These are phyloP conservation scores for Heliocidaris tuberculata DNA, from an alignment of 35 echinoderm and acorn worm genomes.

Conservation along the genomic window DNA sequence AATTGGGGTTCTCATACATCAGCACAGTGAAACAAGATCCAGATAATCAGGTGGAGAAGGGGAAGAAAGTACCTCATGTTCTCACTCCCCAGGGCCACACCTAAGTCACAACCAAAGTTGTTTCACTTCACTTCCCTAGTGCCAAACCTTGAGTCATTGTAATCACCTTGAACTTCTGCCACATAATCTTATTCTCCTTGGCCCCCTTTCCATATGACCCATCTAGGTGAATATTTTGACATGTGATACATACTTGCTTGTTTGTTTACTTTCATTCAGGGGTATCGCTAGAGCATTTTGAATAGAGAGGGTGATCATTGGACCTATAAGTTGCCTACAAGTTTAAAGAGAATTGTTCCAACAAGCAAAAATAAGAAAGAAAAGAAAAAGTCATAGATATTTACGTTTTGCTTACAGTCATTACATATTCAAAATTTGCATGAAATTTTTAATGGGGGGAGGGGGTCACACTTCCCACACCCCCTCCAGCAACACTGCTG, in stretches of 20 bases:
- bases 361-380: no score
- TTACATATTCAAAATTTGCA: no score
- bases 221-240: no score
- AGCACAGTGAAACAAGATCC: background rate
- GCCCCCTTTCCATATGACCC: background rate
- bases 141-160: background rate
- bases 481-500: no score
- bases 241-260: background rate
- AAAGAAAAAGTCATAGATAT: no score
- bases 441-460: no score
- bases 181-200: background rate
- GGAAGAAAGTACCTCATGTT: background rate
- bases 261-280: background rate
- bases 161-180: background rate
- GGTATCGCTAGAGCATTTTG: background rate
- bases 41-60: background rate
- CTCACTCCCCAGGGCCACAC: background rate
- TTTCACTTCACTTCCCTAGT: background rate
- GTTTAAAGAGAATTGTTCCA: no score
- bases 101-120: background rate
- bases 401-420: no score
- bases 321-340: no score
- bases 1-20: no score
- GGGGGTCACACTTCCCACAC: no score
- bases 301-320: no score